These are phyloP conservation scores for Sprattus sprattus DNA, from an alignment of 2,113 vertebrate genomes.

Conservation along the genomic window DNA sequence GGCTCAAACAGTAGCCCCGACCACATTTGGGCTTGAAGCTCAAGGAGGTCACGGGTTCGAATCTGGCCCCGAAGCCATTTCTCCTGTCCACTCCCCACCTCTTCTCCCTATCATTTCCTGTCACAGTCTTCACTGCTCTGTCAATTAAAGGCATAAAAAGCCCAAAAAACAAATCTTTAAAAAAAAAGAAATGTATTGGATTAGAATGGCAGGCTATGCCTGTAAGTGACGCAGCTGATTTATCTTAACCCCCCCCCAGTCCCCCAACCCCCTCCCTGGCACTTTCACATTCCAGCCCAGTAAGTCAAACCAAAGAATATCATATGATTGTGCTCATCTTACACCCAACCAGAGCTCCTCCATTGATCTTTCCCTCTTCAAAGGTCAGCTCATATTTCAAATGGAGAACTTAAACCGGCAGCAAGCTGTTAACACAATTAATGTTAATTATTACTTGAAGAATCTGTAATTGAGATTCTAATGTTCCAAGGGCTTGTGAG, in stretches of 20 bases:
- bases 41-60: no score
- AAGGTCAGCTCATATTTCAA: conserved; percentile 44
- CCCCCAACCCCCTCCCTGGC: neutral
- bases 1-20: no score
- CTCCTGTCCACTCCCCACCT: no score
- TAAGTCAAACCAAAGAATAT: conserved; percentile 7
- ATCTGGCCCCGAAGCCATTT: no score
- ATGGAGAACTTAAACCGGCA: conserved; percentile 41
- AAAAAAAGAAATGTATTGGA: neutral
- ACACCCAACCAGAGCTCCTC: neutral
- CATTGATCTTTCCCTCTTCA: conserved; percentile 38
- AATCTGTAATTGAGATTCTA: conserved; percentile 44
- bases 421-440: conserved; percentile 44
- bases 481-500: conserved; percentile 29
- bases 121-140: no score
- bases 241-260: neutral
- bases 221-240: neutral
- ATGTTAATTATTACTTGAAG: conserved; percentile 46
- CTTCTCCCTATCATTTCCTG: no score
- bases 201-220: neutral
- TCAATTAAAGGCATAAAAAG: no score
- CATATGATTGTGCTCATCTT: neutral
- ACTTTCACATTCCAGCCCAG: neutral
- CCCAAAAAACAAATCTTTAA: no score
- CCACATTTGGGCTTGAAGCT: no score